Percentiles rank a stretch among this genome's conserved stretches.
Evolutionary conservation across 2,888 invertebrate genomes (phyloP).

Genomic region (Lochmaea capreae): DNA sequence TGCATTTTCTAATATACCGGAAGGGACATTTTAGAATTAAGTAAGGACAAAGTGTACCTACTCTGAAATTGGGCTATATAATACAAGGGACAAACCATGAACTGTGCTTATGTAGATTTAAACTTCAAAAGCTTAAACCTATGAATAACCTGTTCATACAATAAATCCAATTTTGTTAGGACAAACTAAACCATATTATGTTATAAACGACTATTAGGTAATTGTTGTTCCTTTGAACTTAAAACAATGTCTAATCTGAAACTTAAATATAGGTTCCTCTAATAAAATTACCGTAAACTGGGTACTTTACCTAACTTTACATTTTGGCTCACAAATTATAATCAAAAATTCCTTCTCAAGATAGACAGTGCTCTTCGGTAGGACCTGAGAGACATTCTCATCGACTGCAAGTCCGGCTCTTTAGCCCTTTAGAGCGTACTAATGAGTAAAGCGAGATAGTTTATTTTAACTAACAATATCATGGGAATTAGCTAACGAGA

Average conservation of each 20-base stretch:
- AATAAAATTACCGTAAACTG: neutral
- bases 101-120: too few species aligned
- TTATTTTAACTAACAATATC: constrained; percentile 18
- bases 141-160: too few species aligned
- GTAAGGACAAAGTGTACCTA: too few species aligned
- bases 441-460: neutral
- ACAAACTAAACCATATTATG: too few species aligned
- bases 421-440: neutral
- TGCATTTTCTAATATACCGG: too few species aligned
- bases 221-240: neutral
- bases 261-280: neutral
- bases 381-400: neutral
- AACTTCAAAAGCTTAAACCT: too few species aligned
- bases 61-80: too few species aligned
- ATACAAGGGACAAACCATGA: too few species aligned
- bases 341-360: constrained; percentile 5
- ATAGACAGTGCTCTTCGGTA: neutral
- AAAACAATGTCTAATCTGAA: neutral
- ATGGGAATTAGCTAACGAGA: constrained; percentile 4
- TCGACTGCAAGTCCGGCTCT: constrained; percentile 4
- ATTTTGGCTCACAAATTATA: neutral
- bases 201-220: neutral
- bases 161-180: too few species aligned
- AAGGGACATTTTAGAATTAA: too few species aligned
- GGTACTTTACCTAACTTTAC: neutral